Conservation (phyloP, 2,113 vertebrate species). For the Sinocyclocheilus anshuiensis region DNA sequence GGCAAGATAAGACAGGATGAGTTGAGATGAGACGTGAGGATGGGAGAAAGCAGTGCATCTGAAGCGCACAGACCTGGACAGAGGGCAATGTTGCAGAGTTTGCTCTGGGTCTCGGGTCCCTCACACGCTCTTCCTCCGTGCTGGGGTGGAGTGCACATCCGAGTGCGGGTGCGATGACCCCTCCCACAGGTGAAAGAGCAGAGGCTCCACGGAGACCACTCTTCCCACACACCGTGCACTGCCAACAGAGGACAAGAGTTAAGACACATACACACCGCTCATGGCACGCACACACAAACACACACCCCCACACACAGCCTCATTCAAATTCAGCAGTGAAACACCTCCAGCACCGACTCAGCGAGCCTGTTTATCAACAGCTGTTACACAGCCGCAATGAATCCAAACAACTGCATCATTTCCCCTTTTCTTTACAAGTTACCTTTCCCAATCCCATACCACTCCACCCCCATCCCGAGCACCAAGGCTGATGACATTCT, state of each 20-base stretch:
- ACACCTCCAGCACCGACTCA: slow-evolving; percentile 23
- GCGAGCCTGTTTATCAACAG: neutral
- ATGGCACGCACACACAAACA: neutral
- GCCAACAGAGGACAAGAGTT: slow-evolving; percentile 84
- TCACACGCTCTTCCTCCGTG: slow-evolving; percentile 96
- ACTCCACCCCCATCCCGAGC: neutral
- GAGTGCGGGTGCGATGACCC: slow-evolving; percentile 96
- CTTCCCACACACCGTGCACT: slow-evolving; percentile 99
- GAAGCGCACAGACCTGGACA: slow-evolving; percentile 84
- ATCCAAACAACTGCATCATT: slow-evolving; percentile 35
- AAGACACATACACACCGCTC: slow-evolving; percentile 60
- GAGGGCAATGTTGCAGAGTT: slow-evolving; percentile 99
- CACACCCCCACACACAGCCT: slow-evolving; percentile 18
- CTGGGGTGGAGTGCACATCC: slow-evolving; percentile 93
- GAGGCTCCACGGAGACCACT: slow-evolving; percentile 99
- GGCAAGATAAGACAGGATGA: neutral
- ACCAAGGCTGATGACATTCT: slow-evolving; percentile 9
- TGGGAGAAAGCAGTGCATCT: neutral
- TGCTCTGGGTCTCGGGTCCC: slow-evolving; percentile 97
- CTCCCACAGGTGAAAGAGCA: slow-evolving; percentile 99
- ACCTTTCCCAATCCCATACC: slow-evolving; percentile 9
- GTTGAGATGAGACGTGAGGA: neutral
- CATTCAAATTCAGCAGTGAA: slow-evolving; percentile 14
- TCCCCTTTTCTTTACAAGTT: slow-evolving; percentile 24
- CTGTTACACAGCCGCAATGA: slow-evolving; percentile 4